These are phyloP conservation scores for Serripes groenlandicus DNA, from an alignment of 2,888 invertebrate species.

Conservation along the genomic window DNA sequence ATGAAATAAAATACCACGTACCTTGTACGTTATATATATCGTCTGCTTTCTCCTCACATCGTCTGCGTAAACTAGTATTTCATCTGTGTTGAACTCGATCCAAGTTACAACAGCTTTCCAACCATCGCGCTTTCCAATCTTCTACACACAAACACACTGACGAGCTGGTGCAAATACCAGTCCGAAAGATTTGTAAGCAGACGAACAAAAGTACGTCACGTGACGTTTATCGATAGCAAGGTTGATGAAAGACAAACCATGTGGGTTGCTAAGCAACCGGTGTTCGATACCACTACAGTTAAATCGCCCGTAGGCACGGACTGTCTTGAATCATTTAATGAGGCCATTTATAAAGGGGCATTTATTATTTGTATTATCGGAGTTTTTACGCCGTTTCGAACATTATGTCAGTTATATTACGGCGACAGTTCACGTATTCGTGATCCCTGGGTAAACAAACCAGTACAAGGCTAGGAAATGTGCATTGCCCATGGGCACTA, in stretches of 20 bases:
- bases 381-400: too few relatives aligned
- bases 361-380: too few relatives aligned
- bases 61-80: neutral
- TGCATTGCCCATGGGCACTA: too few relatives aligned
- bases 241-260: conserved; percentile 13
- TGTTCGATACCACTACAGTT: conserved; percentile 5
- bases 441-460: too few relatives aligned
- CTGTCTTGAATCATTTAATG: too few relatives aligned
- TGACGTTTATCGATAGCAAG: conserved; percentile 10
- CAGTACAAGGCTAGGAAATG: too few relatives aligned
- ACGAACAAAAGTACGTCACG: conserved; percentile 13
- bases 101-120: conserved; percentile 13
- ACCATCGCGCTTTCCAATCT: neutral
- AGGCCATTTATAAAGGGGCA: too few relatives aligned
- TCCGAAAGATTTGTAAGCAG: conserved; percentile 13
- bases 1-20: neutral
- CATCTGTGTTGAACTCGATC: conserved; percentile 6
- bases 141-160: neutral
- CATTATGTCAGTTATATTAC: too few relatives aligned
- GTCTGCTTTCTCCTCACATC: neutral
- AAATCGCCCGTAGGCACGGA: too few relatives aligned
- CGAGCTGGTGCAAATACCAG: too few relatives aligned
- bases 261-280: conserved; percentile 13
- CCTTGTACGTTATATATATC: neutral
- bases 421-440: too few relatives aligned